Base-by-base conservation (phyloP, 1,140 invertebrate genomes). In the Helicorthomorpha holstii region DNA sequence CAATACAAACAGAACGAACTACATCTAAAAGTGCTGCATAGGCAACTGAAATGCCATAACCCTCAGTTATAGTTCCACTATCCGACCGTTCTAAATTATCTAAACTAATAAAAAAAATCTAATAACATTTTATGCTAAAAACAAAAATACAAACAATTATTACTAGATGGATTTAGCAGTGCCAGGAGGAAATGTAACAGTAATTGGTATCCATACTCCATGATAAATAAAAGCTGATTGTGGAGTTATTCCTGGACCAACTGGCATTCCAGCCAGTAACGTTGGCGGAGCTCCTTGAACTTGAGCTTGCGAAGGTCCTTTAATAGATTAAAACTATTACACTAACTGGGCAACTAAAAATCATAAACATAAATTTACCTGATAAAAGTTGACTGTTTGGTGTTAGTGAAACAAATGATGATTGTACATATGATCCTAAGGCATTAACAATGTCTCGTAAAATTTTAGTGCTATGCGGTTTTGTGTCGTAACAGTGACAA, bases 391-490 rank as follows among this genome's bases (percentile, higher is more conserved):
- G 19, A 7, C 19, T 12, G 4, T 21, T 53, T 3, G 59, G 21
- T 55, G 61, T 55, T 24, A 61, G 48, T 50, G 62, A 66, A 41
- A 89, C 79, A 71, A 96, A 92, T 42, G 92, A 74, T 49, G 87
- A 92, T 63, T 96, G 90, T n/a, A 95, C 85, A 68, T 89, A 96
- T 3, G 88, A 84, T 34, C 89, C 90, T 56, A 96, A 72, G 45
- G 88, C 88, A 68, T 92, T 94, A 22, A 97, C 87, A 61, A 95
- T 95, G 66, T 96, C 91, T 65, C 91, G 81, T 64, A 94, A 90
- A 84, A 72, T 66, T 54, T 92, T 91, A 2, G 87, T 92, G 10
- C 87, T 85, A 68, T 92, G 86, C 56, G 85, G 82, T 61, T 88
- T 84, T 61, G 95, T 79, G 71, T 97, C 91, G 67, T 96, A 98